Percentiles rank a stretch among this genome's conserved stretches.
Evolutionary conservation across 2,797 vertebrate species (phyloP).

Genomic region (Anguilla marmorata): DNA sequence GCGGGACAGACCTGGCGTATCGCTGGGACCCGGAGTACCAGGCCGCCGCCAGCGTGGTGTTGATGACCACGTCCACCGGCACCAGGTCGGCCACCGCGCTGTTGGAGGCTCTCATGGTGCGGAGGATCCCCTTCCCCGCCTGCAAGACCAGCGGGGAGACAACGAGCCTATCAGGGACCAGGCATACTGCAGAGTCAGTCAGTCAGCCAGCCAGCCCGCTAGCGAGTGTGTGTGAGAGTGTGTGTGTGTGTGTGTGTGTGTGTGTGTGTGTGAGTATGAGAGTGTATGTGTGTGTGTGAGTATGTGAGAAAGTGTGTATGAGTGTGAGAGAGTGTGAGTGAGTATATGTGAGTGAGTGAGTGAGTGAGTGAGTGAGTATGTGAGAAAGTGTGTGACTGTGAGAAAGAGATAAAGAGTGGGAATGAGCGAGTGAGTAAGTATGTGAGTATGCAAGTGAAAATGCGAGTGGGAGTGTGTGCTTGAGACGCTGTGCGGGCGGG

Average conservation of each 20-base stretch:
- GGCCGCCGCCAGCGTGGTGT: constrained; percentile 86
- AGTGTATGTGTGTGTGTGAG: too few species aligned
- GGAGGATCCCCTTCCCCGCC: constrained; percentile 98
- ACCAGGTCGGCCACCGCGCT: constrained; percentile 92
- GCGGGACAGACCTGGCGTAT: constrained; percentile 71
- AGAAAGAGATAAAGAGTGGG: too few species aligned
- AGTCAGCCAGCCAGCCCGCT: too few species aligned
- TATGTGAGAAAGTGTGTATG: neutral
- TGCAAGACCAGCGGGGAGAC: constrained; percentile 53
- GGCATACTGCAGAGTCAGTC: neutral
- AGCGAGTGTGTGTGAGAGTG: too few species aligned
- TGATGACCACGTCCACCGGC: constrained; percentile 96
- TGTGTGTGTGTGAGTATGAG: neutral
- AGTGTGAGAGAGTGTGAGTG: too few species aligned
- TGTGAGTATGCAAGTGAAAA: too few species aligned
- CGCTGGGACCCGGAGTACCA: constrained; percentile 95
- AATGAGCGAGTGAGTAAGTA: too few species aligned
- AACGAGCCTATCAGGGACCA: too few species aligned
- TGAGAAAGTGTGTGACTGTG: too few species aligned
- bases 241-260: too few species aligned
- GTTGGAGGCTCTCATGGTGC: constrained; percentile 96
- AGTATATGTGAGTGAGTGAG: too few species aligned
- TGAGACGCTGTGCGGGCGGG: neutral
- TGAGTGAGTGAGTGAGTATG: too few species aligned
- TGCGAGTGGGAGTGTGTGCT: neutral